A percentile compares a stretch with the other conserved stretches of the same genome.
Conservation (phyloP, 2,888 invertebrate genomes). For the Amorpha juglandis region DNA sequence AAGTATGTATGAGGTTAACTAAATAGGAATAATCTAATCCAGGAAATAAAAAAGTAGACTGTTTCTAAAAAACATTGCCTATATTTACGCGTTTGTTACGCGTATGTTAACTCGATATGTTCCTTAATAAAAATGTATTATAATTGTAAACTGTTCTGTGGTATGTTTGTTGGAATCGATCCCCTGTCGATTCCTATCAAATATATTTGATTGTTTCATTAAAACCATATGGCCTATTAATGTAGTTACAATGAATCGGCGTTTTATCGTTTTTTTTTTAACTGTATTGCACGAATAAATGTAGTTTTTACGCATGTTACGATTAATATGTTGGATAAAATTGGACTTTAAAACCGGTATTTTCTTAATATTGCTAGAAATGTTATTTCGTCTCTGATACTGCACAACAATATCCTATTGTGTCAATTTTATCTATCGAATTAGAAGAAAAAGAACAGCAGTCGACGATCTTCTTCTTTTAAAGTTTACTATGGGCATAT, state of each 20-base stretch:
- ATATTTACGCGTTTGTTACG: background rate
- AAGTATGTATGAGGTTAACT: too few relatives aligned
- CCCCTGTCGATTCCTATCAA: slow-evolving; percentile 53
- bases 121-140: background rate
- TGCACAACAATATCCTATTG: too few relatives aligned
- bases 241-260: slow-evolving; percentile 52
- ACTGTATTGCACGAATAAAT: slow-evolving; percentile 27
- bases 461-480: too few relatives aligned
- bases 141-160: background rate
- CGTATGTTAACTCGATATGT: background rate
- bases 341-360: background rate
- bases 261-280: slow-evolving; percentile 51
- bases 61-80: too few relatives aligned
- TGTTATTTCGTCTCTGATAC: too few relatives aligned
- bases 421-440: background rate
- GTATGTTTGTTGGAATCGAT: slow-evolving; percentile 22
- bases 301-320: background rate
- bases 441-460: background rate
- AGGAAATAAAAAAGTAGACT: too few relatives aligned
- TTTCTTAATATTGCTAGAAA: too few relatives aligned
- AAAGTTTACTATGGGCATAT: too few relatives aligned
- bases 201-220: slow-evolving; percentile 60
- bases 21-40: too few relatives aligned
- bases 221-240: slow-evolving; percentile 58
- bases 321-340: slow-evolving; percentile 21